phyloP scores from a whole-genome alignment of 2,888 invertebrate species.

The Lathronympha strigana region DNA sequence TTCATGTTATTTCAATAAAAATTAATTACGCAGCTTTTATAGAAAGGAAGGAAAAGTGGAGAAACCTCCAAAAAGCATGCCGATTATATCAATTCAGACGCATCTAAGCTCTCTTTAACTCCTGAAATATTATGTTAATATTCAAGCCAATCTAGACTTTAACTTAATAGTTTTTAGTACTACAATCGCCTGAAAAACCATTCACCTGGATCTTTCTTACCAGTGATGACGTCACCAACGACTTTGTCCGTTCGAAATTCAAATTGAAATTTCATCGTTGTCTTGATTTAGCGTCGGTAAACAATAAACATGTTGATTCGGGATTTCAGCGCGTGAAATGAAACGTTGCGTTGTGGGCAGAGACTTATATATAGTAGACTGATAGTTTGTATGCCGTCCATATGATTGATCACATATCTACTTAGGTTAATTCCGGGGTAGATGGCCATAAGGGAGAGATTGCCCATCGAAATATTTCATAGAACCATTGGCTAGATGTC shows the following conservation, averaged over 20 bases:
- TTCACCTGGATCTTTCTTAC: background rate
- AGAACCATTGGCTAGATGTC: too few relatives aligned
- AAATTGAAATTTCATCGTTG: constrained; percentile 20
- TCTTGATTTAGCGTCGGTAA: constrained; percentile 25
- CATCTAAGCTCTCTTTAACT: background rate
- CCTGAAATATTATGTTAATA: background rate
- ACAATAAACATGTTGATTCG: constrained; percentile 21
- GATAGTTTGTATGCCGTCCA: too few relatives aligned
- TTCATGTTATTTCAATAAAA: too few relatives aligned
- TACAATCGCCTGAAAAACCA: background rate
- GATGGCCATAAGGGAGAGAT: too few relatives aligned
- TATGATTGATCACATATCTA: too few relatives aligned
- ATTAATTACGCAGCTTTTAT: too few relatives aligned
- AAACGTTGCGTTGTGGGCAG: constrained; percentile 2
- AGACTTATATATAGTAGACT: background rate
- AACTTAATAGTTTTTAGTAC: background rate
- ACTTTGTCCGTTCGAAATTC: constrained; percentile 17
- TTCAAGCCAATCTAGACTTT: background rate
- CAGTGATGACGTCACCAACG: constrained; percentile 9
- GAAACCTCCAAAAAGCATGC: background rate
- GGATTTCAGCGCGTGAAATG: constrained; percentile 4
- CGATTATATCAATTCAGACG: background rate
- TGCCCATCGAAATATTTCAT: too few relatives aligned
- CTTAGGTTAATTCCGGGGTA: too few relatives aligned
- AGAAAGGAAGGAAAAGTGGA: too few relatives aligned